A percentile compares a stretch with the other conserved stretches of the same genome.
Conservation (phyloP, 92 coral and sea anemone species). For the Umimayanthus kanabou region DNA sequence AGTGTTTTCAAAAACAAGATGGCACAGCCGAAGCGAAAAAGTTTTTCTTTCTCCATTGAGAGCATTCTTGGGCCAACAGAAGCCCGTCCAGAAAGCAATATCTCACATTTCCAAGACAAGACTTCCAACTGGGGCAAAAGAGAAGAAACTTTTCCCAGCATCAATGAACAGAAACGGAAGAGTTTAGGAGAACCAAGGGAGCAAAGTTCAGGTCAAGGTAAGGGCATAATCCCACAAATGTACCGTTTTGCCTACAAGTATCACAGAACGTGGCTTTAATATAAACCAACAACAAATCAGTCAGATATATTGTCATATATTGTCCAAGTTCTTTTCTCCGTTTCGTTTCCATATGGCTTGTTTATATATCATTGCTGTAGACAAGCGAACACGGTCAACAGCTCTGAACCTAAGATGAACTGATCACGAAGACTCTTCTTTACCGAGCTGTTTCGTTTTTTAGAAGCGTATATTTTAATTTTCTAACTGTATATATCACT, state of each 20-base stretch:
- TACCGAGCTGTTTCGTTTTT: too few species aligned
- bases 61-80: conserved; percentile 26
- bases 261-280: conserved; percentile 1
- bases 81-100: neutral
- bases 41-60: conserved; percentile 31
- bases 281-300: neutral
- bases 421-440: too few species aligned
- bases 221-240: neutral
- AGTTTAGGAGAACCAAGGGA: neutral
- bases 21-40: conserved; percentile 23
- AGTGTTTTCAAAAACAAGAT: neutral
- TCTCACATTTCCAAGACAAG: neutral
- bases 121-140: neutral
- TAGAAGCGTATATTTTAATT: too few species aligned
- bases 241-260: neutral
- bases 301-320: too few species aligned
- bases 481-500: too few species aligned
- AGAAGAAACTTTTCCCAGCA: neutral
- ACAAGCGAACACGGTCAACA: too few species aligned
- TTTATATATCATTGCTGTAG: too few species aligned
- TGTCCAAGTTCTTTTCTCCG: neutral
- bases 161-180: neutral
- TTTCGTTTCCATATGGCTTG: neutral
- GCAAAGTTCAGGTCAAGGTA: conserved; percentile 8
- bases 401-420: too few species aligned